Conservation (phyloP, 2,888 invertebrate species). For the Tinea trinotella region DNA sequence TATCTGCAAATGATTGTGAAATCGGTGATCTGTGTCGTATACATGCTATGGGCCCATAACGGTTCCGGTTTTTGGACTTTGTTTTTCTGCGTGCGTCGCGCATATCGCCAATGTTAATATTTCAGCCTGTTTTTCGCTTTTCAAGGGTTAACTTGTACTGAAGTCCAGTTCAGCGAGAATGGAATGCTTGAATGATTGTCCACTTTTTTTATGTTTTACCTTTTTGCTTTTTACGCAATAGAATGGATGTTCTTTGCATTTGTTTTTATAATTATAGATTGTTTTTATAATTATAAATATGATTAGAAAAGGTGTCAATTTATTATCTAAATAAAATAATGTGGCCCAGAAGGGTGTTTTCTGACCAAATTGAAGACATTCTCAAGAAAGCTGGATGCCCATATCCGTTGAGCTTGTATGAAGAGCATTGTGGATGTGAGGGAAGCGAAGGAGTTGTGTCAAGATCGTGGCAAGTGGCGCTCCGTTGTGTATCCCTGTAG, state of each 20-base stretch:
- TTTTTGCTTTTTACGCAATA: not conserved
- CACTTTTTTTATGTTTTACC: not conserved
- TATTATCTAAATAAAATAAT: too few relatives aligned
- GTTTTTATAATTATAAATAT: too few relatives aligned
- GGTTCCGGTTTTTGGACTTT: slow-evolving; percentile 64
- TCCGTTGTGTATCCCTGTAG: too few relatives aligned
- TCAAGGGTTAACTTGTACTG: slow-evolving; percentile 62
- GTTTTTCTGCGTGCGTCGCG: slow-evolving; percentile 63
- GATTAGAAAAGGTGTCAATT: too few relatives aligned
- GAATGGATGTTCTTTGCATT: not conserved
- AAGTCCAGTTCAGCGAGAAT: slow-evolving; percentile 30
- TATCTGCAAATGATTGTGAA: slow-evolving; percentile 12
- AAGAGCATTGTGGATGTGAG: too few relatives aligned
- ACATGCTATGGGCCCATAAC: slow-evolving; percentile 65
- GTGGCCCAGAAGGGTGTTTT: too few relatives aligned
- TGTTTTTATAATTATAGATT: too few relatives aligned
- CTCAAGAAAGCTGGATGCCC: too few relatives aligned
- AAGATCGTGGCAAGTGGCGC: too few relatives aligned
- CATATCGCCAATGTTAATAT: slow-evolving; percentile 62
- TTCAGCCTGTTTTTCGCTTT: slow-evolving; percentile 52
- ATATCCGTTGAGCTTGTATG: too few relatives aligned
- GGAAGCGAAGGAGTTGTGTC: too few relatives aligned
- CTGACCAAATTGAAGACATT: too few relatives aligned
- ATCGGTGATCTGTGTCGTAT: slow-evolving; percentile 44
- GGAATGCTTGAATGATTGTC: slow-evolving; percentile 14